Percentiles rank a stretch among this genome's conserved stretches.
Evolutionary conservation across 2,113 vertebrate genomes (phyloP).

Genomic region (Cryptotis parvus): DNA sequence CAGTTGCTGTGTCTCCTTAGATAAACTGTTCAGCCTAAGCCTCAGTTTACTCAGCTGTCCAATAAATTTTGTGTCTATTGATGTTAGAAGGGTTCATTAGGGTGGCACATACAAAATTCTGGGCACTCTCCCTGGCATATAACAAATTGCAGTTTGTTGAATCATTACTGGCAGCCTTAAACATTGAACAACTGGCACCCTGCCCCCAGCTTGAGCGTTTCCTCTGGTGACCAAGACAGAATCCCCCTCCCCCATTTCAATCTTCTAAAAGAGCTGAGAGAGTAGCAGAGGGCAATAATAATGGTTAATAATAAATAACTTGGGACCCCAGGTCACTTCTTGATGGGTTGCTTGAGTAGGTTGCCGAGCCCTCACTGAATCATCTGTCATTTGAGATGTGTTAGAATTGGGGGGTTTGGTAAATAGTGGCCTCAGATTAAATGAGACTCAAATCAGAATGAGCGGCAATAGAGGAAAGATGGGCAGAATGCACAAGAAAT

Average conservation of each 20-base stretch:
- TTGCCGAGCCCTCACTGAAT: background rate
- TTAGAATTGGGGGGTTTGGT: background rate
- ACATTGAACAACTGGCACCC: background rate
- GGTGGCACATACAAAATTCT: background rate
- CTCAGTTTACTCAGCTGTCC: conserved; percentile 16
- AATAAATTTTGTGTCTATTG: background rate
- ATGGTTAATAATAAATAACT: background rate
- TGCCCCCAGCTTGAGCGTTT: background rate
- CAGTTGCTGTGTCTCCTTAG: background rate
- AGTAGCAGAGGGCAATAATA: background rate
- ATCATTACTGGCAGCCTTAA: background rate
- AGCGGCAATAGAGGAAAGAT: background rate
- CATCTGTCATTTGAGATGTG: background rate
- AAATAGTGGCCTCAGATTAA: background rate
- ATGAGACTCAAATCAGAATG: background rate
- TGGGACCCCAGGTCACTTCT: background rate
- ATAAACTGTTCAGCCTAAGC: background rate
- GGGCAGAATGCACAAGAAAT: background rate
- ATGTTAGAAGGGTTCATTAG: background rate
- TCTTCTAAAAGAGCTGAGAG: background rate
- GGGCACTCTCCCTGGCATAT: background rate
- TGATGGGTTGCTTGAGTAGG: background rate
- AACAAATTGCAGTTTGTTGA: background rate
- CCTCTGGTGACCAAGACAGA: background rate
- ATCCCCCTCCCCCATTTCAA: background rate